Evolutionary conservation across 2,888 invertebrate genomes (phyloP), one percentile per base, ranked within the genome.

Genomic region (Leptinotarsa haldemani): DNA sequence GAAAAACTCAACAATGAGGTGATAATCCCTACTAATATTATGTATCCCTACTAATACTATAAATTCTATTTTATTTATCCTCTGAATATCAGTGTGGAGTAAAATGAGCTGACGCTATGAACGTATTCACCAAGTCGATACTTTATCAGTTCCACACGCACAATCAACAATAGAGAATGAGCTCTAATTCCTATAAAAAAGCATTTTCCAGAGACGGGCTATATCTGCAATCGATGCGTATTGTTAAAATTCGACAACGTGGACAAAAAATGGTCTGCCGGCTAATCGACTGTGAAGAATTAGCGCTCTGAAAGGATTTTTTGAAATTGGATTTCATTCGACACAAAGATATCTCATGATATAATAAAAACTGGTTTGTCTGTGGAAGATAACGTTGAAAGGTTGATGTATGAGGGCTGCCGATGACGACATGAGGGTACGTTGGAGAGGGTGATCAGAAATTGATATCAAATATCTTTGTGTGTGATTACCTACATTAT

Each of bases 261-360:
- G 56, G 15, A 15, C 56, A 56, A 56, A 56, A 56, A 56, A 25
- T 56, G 56, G 4, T 22, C 22, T 13, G 15, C 4, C 22, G 13
- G 56, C 22, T 56, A 20, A 56, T 56, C 56, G 56, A 56, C 56
- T 56, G 56, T 56, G 56, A 56, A 56, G 56, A 56, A 56, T 56
- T 56, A 56, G 56, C 9, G 56, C 20, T 18, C 56, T 56, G 56
- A 56, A 56, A 56, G 12, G 25, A 56, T 56, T 56, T 56, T 56
- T 56, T 22, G 22, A 22, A 20, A 22, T 22, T 20, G 56, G 56
- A 56, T 56, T 15, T 56, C 20, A 13, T 20, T 20, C 56, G 22
- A 18, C 18, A 15, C 20, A 22, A 15, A 22, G 18, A 56, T 56
- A 56, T 56, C 15, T 22, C 25, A 56, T 56, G 56, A 22, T 20